Conservation (phyloP, 2,797 vertebrate species). For the Myripristis murdjan region DNA sequence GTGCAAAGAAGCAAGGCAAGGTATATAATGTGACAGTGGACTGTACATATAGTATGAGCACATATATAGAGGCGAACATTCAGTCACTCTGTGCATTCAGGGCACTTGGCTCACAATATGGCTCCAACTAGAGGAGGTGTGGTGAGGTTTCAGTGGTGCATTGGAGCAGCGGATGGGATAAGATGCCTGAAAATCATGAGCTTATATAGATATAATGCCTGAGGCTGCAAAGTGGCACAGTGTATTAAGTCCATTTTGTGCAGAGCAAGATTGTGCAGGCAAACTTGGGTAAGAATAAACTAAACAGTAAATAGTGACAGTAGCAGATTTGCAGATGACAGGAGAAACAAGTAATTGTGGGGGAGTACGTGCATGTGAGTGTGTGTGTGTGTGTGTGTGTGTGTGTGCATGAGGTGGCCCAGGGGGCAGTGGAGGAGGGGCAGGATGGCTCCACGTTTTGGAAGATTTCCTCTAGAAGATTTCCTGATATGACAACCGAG, state of each 20-base stretch:
- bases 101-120: conserved; percentile 46
- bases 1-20: conserved; percentile 7
- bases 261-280: not conserved
- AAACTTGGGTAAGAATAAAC: not conserved
- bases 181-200: conserved; percentile 47
- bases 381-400: too few species aligned
- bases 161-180: conserved; percentile 32
- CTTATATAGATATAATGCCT: conserved; percentile 19
- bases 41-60: conserved; percentile 2
- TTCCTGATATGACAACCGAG: conserved; percentile 16
- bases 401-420: too few species aligned
- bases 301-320: not conserved
- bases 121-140: conserved; percentile 45
- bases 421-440: too few species aligned
- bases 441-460: too few species aligned
- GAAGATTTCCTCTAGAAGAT: too few species aligned
- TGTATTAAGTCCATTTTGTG: not conserved
- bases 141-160: conserved; percentile 40
- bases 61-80: not conserved
- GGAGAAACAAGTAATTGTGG: not conserved
- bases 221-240: conserved; percentile 13
- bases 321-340: not conserved
- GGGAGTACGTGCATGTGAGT: not conserved
- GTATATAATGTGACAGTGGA: not conserved
- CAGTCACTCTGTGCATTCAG: conserved; percentile 15